A percentile compares a stretch with the other conserved stretches of the same genome.
phyloP scores from a whole-genome alignment of 30 jellyfish, hydroid and myxozoan species.

The Catostylus mosaicus region DNA sequence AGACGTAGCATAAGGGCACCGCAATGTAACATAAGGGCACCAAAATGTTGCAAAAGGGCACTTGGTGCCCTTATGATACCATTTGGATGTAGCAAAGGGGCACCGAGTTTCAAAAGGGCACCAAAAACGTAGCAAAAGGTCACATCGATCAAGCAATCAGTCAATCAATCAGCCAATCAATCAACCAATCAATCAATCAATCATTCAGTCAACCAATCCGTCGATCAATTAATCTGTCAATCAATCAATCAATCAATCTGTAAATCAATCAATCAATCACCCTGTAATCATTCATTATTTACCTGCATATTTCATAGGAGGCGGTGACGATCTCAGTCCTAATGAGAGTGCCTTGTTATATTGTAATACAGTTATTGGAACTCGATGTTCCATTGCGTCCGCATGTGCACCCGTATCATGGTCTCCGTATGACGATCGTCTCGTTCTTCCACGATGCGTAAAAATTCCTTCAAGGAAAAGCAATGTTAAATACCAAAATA shows the following conservation, averaged over 20 bases:
- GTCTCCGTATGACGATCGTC: constrained; percentile 61
- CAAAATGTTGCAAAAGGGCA: too few species aligned
- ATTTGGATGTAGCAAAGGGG: too few species aligned
- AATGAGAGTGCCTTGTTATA: constrained; percentile 67
- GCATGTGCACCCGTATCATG: constrained; percentile 1
- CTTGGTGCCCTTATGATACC: too few species aligned
- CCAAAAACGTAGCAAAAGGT: too few species aligned
- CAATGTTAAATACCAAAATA: not conserved
- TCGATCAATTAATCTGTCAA: not conserved
- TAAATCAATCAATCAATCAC: not conserved
- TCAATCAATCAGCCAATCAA: too few species aligned
- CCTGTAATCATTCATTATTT: not conserved
- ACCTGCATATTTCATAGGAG: constrained; percentile 37
- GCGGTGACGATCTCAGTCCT: constrained; percentile 68
- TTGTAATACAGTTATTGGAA: constrained; percentile 75
- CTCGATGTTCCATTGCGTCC: constrained; percentile 29
- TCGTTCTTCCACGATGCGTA: not conserved
- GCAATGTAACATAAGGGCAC: too few species aligned
- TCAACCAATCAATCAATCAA: too few species aligned
- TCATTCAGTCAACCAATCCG: too few species aligned
- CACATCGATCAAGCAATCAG: too few species aligned
- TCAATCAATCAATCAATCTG: not conserved
- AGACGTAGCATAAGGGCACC: too few species aligned
- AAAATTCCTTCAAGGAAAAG: not conserved
- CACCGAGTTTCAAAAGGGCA: too few species aligned